Evolutionary conservation across 23 tunicate species (phyloP).

Genomic region (Ascidia mentula): DNA sequence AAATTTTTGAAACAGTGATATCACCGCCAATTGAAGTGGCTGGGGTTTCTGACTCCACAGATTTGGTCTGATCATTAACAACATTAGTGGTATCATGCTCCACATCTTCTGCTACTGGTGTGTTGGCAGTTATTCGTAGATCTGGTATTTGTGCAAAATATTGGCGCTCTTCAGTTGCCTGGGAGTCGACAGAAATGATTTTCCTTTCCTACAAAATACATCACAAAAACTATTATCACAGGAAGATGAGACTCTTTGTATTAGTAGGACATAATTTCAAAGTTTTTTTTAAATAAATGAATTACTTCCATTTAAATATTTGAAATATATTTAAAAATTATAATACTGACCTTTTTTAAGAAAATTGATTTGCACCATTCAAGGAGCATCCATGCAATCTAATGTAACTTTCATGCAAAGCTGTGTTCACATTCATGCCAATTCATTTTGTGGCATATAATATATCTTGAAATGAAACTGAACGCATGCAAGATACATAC

Average conservation of each 20-base stretch:
- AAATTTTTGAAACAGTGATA: neutral
- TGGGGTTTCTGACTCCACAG: neutral
- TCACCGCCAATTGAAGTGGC: neutral
- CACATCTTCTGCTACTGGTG: slow-evolving; percentile 2
- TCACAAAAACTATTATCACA: neutral
- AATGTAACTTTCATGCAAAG: neutral
- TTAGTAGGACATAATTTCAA: neutral
- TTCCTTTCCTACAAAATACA: neutral
- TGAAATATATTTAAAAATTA: neutral
- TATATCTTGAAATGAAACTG: too few species aligned
- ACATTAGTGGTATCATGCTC: neutral
- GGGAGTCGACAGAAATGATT: neutral
- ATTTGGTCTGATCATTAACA: neutral
- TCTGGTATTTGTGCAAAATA: slow-evolving; percentile 11
- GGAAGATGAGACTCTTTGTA: too few species aligned
- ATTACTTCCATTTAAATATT: neutral
- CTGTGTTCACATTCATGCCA: neutral
- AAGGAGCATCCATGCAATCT: slow-evolving; percentile 7
- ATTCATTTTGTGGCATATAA: too few species aligned
- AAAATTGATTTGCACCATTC: neutral
- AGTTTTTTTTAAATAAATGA: neutral
- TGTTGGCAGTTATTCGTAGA: slow-evolving; percentile 22
- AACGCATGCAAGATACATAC: too few species aligned
- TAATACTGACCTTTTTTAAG: neutral
- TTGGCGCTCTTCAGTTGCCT: neutral